Evolutionary conservation across 2,797 vertebrate species (phyloP).

Genomic region (Schizopygopsis malacanthus): DNA sequence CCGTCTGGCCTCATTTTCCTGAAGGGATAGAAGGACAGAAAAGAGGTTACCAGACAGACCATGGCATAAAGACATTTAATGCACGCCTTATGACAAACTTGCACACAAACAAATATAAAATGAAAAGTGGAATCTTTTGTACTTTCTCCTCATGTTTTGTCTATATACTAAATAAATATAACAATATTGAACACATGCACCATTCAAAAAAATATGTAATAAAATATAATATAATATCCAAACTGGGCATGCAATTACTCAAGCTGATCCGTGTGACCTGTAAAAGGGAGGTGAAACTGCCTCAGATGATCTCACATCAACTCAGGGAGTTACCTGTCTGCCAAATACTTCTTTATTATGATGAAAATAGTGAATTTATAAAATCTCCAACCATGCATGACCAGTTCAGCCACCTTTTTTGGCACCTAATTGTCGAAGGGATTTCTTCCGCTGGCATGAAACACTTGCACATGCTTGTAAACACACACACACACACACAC

Average conservation of each 20-base stretch:
- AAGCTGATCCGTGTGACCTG: neutral
- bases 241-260: neutral
- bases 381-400: neutral
- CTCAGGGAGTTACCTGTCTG: neutral
- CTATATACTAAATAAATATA: neutral
- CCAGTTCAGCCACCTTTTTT: neutral
- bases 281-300: constrained; percentile 18
- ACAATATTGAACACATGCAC: neutral
- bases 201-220: neutral
- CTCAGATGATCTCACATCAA: neutral
- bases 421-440: neutral
- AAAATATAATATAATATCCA: neutral
- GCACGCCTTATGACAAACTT: neutral
- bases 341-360: neutral
- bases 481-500: neutral
- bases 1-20: neutral
- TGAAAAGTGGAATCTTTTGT: neutral
- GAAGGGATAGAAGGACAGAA: too few relatives aligned
- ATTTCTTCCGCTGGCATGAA: neutral
- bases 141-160: neutral
- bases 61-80: neutral
- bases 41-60: too few relatives aligned
- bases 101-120: neutral
- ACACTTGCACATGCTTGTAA: too few relatives aligned
- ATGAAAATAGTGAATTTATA: neutral